Evolutionary conservation across 2,797 vertebrate genomes (phyloP), one percentile per base, ranked within the genome.

Genomic region (Delichon dasypus): DNA sequence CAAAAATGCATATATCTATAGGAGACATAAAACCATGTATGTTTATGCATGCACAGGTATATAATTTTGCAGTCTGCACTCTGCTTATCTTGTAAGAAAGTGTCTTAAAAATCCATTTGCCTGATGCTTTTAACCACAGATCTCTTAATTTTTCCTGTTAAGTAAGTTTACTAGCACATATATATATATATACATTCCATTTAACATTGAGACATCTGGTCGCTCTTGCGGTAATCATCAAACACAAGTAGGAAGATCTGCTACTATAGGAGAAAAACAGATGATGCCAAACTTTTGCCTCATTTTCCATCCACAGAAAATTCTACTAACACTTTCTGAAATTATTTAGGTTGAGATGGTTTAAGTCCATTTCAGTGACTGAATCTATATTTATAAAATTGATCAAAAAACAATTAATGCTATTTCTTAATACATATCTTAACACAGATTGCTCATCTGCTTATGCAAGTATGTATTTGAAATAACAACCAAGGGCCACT

Each of bases 321-420:
- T 26, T 34, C 30, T 40, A 14, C 7, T 30, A 51, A 38, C 34
- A 18, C 5, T 66, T 87, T 80, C 19, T 45, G 12, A 18, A 42
- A 8, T 58, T 5, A 38, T 47, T 30, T 58, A 26, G 13, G 9
- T 26, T 40, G 9, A 44, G 29, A 53, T 23, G 2, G 3, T 8
- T 36, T 78, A 58, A 54, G 9, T 62, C 26, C 12, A 12, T 67
- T 79, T 75, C 26, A 75, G 27, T 14, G 25, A 44, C 16, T 29
- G 4, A 20, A 45, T 62, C 38, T 38, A 18, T 4, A 22, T 53
- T 40, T 13, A 26, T 45, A 62, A 61, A 70, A 74, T 42, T 38
- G 25, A 71, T 19, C 0, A 0, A 30, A 65, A 78, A 34, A 3
- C 2, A 78, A 50, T 12, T 2, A 66, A 50, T n/a, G 5, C 1